Conservation (phyloP, 92 coral and sea anemone species). For the Palythoa grandiflora region DNA sequence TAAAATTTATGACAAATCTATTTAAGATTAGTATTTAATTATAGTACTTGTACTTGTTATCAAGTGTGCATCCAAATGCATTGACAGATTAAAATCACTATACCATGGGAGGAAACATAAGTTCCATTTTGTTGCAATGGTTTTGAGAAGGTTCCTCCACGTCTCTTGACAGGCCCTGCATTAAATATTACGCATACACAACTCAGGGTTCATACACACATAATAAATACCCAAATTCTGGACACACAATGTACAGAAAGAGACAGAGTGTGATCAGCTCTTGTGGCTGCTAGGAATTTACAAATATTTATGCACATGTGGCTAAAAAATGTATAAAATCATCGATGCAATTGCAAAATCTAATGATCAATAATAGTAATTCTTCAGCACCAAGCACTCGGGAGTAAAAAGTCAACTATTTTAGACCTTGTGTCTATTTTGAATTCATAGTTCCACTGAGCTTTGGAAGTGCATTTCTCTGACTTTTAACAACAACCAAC, state of each 20-base stretch:
- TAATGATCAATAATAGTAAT: too few relatives aligned
- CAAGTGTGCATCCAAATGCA: conserved; percentile 14
- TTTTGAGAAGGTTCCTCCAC: conserved; percentile 53
- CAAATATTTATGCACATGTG: neutral
- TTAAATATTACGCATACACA: neutral
- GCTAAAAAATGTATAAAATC: too few relatives aligned
- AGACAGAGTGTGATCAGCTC: neutral
- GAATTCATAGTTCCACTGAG: too few relatives aligned
- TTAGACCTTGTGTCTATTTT: too few relatives aligned
- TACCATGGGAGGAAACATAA: conserved; percentile 31
- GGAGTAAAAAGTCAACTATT: too few relatives aligned
- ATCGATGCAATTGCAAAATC: too few relatives aligned
- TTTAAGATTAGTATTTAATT: too few relatives aligned
- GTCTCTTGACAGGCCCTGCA: conserved; percentile 56
- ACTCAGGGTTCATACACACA: neutral
- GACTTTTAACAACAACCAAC: too few relatives aligned
- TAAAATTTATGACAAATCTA: too few relatives aligned
- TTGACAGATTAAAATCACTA: conserved; percentile 29
- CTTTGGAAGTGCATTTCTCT: too few relatives aligned
- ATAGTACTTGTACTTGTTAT: neutral
- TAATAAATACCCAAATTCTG: neutral
- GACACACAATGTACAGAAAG: neutral
- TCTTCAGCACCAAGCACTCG: too few relatives aligned
- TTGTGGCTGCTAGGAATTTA: neutral
- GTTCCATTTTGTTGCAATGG: conserved; percentile 52